Evolutionary conservation across 2,888 invertebrate genomes (phyloP).

Genomic region (Horisme vitalbata): DNA sequence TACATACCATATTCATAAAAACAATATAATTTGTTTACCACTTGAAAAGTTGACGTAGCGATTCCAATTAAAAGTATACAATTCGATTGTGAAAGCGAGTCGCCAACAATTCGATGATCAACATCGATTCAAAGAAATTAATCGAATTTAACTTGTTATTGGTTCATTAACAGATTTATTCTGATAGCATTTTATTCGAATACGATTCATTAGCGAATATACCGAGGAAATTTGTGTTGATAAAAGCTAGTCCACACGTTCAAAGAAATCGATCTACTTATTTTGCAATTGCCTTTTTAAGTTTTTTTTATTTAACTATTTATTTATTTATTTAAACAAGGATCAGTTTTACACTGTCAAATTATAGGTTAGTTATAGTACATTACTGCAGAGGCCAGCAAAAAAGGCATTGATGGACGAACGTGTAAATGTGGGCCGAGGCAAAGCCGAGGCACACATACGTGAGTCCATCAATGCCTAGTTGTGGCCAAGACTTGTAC

Average conservation of each 20-base stretch:
- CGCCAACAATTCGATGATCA: conserved; percentile 27
- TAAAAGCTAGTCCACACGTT: neutral
- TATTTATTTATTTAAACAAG: no score
- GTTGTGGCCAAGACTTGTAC: no score
- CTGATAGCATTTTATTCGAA: conserved; percentile 25
- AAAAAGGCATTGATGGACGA: no score
- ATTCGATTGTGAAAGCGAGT: conserved; percentile 21
- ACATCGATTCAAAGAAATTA: conserved; percentile 33
- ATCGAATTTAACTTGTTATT: conserved; percentile 33
- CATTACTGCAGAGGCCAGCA: no score
- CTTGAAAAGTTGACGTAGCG: conserved; percentile 19
- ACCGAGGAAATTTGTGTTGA: neutral
- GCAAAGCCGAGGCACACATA: no score
- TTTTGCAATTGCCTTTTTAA: no score
- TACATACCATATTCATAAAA: conserved; percentile 1
- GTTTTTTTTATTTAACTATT: no score
- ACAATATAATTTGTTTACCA: conserved; percentile 8
- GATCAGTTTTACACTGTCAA: no score
- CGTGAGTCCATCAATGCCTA: no score
- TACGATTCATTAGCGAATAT: conserved; percentile 21
- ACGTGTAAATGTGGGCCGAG: no score
- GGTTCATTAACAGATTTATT: conserved; percentile 35
- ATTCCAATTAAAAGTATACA: conserved; percentile 24
- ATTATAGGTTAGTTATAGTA: no score
- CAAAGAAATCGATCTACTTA: no score